These are phyloP conservation scores for Equus przewalskii DNA, from an alignment of 2,113 vertebrate species.

Conservation along the genomic window DNA sequence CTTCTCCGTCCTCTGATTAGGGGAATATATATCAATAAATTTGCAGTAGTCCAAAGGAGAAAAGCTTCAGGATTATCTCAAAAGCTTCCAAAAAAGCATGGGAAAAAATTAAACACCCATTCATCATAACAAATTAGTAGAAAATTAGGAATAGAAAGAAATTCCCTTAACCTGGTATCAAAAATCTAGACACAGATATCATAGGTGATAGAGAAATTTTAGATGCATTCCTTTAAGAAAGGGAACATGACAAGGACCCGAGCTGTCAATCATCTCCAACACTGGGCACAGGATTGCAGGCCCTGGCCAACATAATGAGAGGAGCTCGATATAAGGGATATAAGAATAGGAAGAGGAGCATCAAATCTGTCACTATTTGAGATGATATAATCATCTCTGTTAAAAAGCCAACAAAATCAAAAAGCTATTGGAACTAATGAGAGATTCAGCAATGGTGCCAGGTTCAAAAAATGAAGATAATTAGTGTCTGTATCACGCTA, in stretches of 20 bases:
- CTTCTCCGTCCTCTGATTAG: background rate
- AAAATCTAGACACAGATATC: background rate
- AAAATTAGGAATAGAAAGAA: background rate
- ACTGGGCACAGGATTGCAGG: background rate
- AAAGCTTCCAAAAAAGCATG: background rate
- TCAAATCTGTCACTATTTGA: background rate
- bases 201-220: background rate
- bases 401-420: background rate
- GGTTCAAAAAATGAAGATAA: background rate
- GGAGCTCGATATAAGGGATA: background rate
- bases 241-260: background rate
- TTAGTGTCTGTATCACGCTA: background rate
- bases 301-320: background rate
- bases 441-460: background rate
- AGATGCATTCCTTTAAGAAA: background rate
- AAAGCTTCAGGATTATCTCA: background rate
- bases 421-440: background rate
- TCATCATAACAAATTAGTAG: background rate
- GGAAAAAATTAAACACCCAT: background rate
- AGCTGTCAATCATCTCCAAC: background rate
- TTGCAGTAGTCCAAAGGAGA: background rate
- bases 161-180: background rate
- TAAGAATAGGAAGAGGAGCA: background rate
- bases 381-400: background rate
- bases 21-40: background rate